phyloP scores from a whole-genome alignment of 2,888 invertebrate genomes.

The Polyploca ridens region DNA sequence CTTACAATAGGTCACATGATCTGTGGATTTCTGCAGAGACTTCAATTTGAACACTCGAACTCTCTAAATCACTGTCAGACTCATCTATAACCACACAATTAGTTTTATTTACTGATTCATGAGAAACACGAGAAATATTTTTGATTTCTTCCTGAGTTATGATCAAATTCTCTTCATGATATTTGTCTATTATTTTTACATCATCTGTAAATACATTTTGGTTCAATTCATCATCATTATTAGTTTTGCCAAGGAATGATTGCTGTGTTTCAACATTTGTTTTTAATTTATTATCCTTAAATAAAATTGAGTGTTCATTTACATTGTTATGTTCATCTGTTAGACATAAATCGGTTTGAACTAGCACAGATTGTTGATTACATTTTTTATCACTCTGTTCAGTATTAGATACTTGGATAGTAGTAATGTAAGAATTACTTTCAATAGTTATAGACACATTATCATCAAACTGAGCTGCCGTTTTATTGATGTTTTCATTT shows the following conservation, averaged over 20 bases:
- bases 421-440: slow-evolving; percentile 47
- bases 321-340: slow-evolving; percentile 10
- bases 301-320: neutral
- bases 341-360: slow-evolving; percentile 57
- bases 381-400: slow-evolving; percentile 24
- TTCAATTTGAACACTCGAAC: slow-evolving; percentile 43
- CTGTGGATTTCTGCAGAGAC: slow-evolving; percentile 65
- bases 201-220: slow-evolving; percentile 44
- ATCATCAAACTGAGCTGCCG: slow-evolving; percentile 33
- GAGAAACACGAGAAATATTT: neutral
- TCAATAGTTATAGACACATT: slow-evolving; percentile 57
- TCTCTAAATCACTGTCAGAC: slow-evolving; percentile 63
- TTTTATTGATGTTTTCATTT: neutral
- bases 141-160: slow-evolving; percentile 12
- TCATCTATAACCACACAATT: slow-evolving; percentile 56
- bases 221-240: slow-evolving; percentile 21
- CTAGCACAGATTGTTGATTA: slow-evolving; percentile 39
- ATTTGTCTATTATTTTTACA: slow-evolving; percentile 13
- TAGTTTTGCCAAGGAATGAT: neutral
- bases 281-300: slow-evolving; percentile 14
- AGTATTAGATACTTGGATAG: slow-evolving; percentile 51
- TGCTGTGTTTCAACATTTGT: slow-evolving; percentile 1
- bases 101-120: slow-evolving; percentile 18
- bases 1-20: slow-evolving; percentile 59
- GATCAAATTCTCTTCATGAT: slow-evolving; percentile 14